These are phyloP conservation scores for Oceanites oceanicus DNA, from an alignment of 2,113 vertebrate genomes.

Conservation along the genomic window DNA sequence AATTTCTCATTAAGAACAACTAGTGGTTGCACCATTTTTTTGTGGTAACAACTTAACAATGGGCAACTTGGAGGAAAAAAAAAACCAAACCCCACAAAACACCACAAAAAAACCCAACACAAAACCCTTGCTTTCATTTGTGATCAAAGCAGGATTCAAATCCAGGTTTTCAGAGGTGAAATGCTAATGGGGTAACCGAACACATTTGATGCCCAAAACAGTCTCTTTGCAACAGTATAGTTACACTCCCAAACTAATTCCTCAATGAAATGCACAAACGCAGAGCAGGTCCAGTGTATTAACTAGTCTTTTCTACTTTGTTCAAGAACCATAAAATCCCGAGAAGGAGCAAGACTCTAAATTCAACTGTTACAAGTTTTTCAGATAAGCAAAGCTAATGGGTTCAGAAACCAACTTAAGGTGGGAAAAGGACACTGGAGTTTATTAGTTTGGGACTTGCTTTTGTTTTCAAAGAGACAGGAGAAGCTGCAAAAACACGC, in stretches of 20 bases:
- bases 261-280: neutral
- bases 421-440: neutral
- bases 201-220: neutral
- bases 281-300: slow-evolving; percentile 57
- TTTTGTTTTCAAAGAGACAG: slow-evolving; percentile 23
- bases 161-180: slow-evolving; percentile 29
- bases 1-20: neutral
- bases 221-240: slow-evolving; percentile 13
- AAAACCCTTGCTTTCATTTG: neutral
- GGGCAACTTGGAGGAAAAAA: neutral
- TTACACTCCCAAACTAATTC: slow-evolving; percentile 10
- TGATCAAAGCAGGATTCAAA: neutral
- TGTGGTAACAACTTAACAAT: neutral
- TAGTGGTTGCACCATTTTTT: neutral
- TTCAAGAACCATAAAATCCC: slow-evolving; percentile 4
- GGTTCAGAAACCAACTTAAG: slow-evolving; percentile 13
- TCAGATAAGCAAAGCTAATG: slow-evolving; percentile 1
- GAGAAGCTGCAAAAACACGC: neutral
- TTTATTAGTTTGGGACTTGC: slow-evolving; percentile 22
- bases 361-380: slow-evolving; percentile 48
- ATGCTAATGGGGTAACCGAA: slow-evolving; percentile 31
- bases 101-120: no score
- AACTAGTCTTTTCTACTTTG: slow-evolving; percentile 34
- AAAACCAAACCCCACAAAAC: neutral
- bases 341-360: neutral